A percentile compares a stretch with the other conserved stretches of the same genome.
Evolutionary conservation across 1,140 invertebrate species (phyloP).

Genomic region (Drosophila paulistorum): DNA sequence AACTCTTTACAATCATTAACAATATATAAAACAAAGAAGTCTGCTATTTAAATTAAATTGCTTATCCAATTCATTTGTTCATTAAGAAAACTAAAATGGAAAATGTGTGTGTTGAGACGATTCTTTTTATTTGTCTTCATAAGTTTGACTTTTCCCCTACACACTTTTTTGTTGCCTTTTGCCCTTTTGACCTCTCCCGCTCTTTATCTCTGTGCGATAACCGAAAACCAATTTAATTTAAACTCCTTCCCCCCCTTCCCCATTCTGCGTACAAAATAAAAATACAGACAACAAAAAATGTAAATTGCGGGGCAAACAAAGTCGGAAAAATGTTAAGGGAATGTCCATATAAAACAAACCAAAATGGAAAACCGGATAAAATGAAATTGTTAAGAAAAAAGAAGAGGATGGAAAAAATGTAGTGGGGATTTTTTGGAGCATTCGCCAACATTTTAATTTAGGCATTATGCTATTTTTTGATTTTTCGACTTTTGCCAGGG

Average conservation of each 20-base stretch:
- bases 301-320: slow-evolving; percentile 47
- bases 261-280: slow-evolving; percentile 21
- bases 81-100: neutral
- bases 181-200: slow-evolving; percentile 32
- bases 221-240: slow-evolving; percentile 67
- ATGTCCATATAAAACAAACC: slow-evolving; percentile 31
- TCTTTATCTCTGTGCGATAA: slow-evolving; percentile 17
- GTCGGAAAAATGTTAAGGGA: slow-evolving; percentile 39
- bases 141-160: slow-evolving; percentile 22
- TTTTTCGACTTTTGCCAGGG: slow-evolving; percentile 48
- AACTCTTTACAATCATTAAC: too few species aligned
- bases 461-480: slow-evolving; percentile 72
- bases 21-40: neutral
- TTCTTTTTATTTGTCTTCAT: slow-evolving; percentile 2
- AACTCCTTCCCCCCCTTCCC: slow-evolving; percentile 16
- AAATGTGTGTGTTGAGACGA: neutral
- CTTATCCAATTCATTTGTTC: neutral
- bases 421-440: slow-evolving; percentile 49
- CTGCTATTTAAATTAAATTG: neutral
- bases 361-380: slow-evolving; percentile 22
- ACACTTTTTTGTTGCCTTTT: slow-evolving; percentile 35
- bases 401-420: slow-evolving; percentile 41
- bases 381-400: slow-evolving; percentile 7
- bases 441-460: slow-evolving; percentile 68
- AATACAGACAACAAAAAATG: slow-evolving; percentile 41